Conservation (phyloP, 2,888 invertebrate species). For the Leptinotarsa tumamoca region DNA sequence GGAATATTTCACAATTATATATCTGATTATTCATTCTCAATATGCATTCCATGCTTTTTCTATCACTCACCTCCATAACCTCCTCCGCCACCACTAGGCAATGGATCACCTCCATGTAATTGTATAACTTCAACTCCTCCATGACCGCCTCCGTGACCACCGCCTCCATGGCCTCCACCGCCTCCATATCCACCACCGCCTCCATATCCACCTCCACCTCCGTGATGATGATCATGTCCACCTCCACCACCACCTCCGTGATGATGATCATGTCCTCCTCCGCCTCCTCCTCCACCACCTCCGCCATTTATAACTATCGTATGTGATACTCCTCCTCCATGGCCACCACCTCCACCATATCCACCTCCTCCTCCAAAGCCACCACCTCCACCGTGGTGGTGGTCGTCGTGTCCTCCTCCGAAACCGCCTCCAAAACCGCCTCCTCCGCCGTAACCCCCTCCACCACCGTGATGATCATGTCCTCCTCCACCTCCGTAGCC, state of each 20-base stretch:
- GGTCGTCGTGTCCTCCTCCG: conserved; percentile 29
- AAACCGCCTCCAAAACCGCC: conserved; percentile 25
- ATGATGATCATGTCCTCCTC: conserved; percentile 13
- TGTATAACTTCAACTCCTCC: background rate
- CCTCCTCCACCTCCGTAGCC: conserved; percentile 28
- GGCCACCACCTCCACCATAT: conserved; percentile 27
- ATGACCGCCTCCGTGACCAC: background rate
- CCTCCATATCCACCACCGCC: background rate
- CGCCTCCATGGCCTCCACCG: background rate
- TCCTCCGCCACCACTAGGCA: conserved; percentile 17
- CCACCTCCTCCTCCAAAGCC: conserved; percentile 29
- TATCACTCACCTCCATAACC: background rate
- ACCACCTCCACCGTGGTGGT: conserved; percentile 19
- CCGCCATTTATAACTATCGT: conserved; percentile 25
- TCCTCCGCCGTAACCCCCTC: conserved; percentile 29
- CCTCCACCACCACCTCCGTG: conserved; percentile 21
- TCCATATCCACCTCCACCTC: conserved; percentile 5
- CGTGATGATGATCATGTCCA: conserved; percentile 6
- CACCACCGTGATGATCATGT: conserved; percentile 19
- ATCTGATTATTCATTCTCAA: background rate
- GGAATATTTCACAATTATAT: background rate
- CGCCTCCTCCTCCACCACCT: conserved; percentile 18
- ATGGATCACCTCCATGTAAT: conserved; percentile 22
- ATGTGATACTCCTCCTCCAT: conserved; percentile 30
- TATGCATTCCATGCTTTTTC: no score